Evolutionary conservation across 2,888 invertebrate genomes (phyloP).

Genomic region (Synanthedon vespiformis): DNA sequence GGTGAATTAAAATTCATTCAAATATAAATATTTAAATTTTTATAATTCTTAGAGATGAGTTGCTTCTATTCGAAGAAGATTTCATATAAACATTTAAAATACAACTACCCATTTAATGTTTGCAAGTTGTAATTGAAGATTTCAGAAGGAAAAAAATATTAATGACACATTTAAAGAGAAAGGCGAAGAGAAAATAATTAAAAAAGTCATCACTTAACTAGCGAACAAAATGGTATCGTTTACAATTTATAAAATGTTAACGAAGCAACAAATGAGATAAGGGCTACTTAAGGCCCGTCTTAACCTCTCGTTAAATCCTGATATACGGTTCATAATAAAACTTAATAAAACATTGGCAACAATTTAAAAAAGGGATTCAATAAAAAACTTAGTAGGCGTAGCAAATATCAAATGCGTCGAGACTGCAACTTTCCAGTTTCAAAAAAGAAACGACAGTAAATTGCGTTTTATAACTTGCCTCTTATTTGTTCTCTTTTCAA

Average conservation of each 20-base stretch:
- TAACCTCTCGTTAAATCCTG: conserved; percentile 57
- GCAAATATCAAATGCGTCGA: conserved; percentile 47
- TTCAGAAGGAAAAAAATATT: neutral
- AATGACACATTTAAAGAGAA: neutral
- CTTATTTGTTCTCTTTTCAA: conserved; percentile 6
- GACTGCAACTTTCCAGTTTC: conserved; percentile 24
- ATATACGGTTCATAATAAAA: conserved; percentile 66
- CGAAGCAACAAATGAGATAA: conserved; percentile 55
- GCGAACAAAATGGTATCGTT: conserved; percentile 27
- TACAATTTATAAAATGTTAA: conserved; percentile 18
- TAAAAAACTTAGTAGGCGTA: conserved; percentile 46
- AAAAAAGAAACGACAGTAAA: conserved; percentile 46
- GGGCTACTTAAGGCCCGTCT: conserved; percentile 52
- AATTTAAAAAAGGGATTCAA: conserved; percentile 59
- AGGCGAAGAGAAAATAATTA: neutral
- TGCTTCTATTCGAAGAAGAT: too few species aligned
- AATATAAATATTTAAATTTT: too few species aligned
- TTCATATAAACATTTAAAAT: too few species aligned
- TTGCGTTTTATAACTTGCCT: conserved; percentile 44
- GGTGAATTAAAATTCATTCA: too few species aligned
- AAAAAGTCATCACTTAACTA: conserved; percentile 7
- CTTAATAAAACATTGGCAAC: conserved; percentile 65
- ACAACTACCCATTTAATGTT: neutral
- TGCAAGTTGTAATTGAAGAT: neutral
- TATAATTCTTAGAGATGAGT: too few species aligned